These are phyloP conservation scores for Sebastes alutus DNA, from an alignment of 2,797 vertebrate species.

Conservation along the genomic window DNA sequence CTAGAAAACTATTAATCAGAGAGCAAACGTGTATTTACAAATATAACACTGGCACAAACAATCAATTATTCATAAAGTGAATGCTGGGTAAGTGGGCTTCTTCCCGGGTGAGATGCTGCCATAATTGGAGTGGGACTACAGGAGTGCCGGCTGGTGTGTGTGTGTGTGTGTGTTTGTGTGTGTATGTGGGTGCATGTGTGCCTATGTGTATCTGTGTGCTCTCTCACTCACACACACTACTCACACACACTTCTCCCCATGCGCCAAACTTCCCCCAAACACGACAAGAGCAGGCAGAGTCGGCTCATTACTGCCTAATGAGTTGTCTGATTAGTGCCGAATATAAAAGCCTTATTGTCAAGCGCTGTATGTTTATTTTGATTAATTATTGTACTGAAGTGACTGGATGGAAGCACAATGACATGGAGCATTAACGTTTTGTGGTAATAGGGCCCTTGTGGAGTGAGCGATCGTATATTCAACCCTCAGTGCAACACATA, in stretches of 20 bases:
- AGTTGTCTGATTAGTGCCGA: slow-evolving; percentile 81
- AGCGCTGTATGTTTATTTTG: slow-evolving; percentile 81
- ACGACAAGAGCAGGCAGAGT: slow-evolving; percentile 73
- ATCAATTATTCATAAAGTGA: slow-evolving; percentile 86
- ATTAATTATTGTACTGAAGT: slow-evolving; percentile 83
- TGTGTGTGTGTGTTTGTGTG: slow-evolving; percentile 7
- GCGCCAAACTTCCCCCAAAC: slow-evolving; percentile 72
- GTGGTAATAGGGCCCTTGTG: slow-evolving; percentile 62
- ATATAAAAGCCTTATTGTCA: slow-evolving; percentile 81
- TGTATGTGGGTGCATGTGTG: slow-evolving; percentile 25
- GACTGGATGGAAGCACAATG: slow-evolving; percentile 69
- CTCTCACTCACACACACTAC: not conserved
- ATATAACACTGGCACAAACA: slow-evolving; percentile 79
- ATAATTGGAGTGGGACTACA: slow-evolving; percentile 83
- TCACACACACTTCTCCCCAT: slow-evolving; percentile 54
- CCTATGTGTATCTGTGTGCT: slow-evolving; percentile 26
- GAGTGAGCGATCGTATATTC: slow-evolving; percentile 27
- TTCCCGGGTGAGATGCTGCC: slow-evolving; percentile 82
- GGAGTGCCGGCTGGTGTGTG: slow-evolving; percentile 57
- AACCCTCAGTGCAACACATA: slow-evolving; percentile 12
- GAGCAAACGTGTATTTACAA: slow-evolving; percentile 80
- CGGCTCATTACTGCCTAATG: slow-evolving; percentile 83
- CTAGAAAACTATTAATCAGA: slow-evolving; percentile 82
- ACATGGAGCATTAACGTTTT: slow-evolving; percentile 64
- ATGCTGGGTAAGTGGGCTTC: slow-evolving; percentile 79